phyloP scores from a whole-genome alignment of 2,888 invertebrate species.

The Alcis repandata region DNA sequence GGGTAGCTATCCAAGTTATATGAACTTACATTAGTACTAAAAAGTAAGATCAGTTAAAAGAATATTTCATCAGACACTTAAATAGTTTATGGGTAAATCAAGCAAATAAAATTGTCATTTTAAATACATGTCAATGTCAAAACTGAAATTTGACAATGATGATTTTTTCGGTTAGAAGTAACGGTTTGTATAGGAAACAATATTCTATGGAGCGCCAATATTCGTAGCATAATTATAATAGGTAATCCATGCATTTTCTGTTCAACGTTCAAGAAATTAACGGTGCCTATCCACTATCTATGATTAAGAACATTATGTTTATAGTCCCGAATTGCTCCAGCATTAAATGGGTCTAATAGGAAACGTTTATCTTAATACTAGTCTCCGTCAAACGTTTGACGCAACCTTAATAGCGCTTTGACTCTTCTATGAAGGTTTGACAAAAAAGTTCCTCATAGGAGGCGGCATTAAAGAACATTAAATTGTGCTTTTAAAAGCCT shows the following conservation, averaged over 20 bases:
- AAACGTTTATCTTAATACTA: constrained; percentile 82
- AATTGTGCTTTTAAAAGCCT: constrained; percentile 11
- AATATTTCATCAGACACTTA: too few relatives aligned
- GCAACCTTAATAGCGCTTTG: constrained; percentile 67
- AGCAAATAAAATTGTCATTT: too few relatives aligned
- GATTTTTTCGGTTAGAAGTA: too few relatives aligned
- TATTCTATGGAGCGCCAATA: too few relatives aligned
- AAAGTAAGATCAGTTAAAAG: too few relatives aligned
- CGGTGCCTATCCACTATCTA: constrained; percentile 64
- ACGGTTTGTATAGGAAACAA: too few relatives aligned
- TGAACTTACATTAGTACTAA: too few relatives aligned
- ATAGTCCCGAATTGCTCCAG: constrained; percentile 76
- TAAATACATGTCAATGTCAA: too few relatives aligned
- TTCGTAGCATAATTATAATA: too few relatives aligned
- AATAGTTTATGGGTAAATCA: too few relatives aligned
- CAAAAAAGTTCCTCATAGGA: constrained; percentile 37
- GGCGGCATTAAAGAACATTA: constrained; percentile 51
- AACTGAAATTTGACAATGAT: too few relatives aligned
- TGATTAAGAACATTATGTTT: constrained; percentile 84
- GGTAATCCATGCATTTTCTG: constrained; percentile 50
- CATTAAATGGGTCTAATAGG: constrained; percentile 82
- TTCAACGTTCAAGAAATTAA: constrained; percentile 60
- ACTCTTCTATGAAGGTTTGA: constrained; percentile 45
- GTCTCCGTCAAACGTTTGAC: constrained; percentile 80
- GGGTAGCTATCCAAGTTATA: too few relatives aligned